Conservation (phyloP, 92 coral and sea anemone species). For the Plumapathes pennacea region DNA sequence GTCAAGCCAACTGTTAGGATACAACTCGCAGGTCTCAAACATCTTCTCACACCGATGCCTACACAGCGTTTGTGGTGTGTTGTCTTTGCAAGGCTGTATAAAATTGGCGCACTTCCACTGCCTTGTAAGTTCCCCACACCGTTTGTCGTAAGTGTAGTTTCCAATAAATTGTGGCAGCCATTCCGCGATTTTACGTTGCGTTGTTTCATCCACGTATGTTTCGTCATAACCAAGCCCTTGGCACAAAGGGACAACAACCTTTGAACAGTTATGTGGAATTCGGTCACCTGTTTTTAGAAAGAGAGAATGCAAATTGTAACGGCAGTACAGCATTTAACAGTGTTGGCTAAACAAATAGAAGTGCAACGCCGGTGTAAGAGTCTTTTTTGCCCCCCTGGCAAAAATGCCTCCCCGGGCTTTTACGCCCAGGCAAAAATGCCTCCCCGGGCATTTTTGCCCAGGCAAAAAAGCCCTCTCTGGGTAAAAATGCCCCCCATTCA, state of each 20-base stretch:
- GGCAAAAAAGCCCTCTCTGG: too few relatives aligned
- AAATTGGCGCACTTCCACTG: conserved; percentile 48
- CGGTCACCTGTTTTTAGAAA: too few relatives aligned
- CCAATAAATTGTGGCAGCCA: neutral
- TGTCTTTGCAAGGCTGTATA: conserved; percentile 48
- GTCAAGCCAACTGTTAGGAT: conserved; percentile 25
- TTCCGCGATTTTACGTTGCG: neutral
- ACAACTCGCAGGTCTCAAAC: conserved; percentile 35
- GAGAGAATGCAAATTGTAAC: too few relatives aligned
- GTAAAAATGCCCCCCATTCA: too few relatives aligned
- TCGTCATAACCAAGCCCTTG: conserved; percentile 15
- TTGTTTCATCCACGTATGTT: conserved; percentile 2
- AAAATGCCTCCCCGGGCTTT: too few relatives aligned
- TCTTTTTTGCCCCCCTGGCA: too few relatives aligned
- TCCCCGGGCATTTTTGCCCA: too few relatives aligned
- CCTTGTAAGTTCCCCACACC: conserved; percentile 2
- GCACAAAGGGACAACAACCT: conserved; percentile 14
- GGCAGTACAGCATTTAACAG: too few relatives aligned
- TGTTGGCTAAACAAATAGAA: too few relatives aligned
- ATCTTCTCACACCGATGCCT: conserved; percentile 46
- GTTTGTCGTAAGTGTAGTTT: neutral
- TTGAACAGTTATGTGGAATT: too few relatives aligned
- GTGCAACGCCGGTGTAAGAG: too few relatives aligned
- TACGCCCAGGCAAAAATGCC: too few relatives aligned
- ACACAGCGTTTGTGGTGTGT: conserved; percentile 40